phyloP scores from a whole-genome alignment of 2,113 vertebrate species.

The Saguinus imperator region DNA sequence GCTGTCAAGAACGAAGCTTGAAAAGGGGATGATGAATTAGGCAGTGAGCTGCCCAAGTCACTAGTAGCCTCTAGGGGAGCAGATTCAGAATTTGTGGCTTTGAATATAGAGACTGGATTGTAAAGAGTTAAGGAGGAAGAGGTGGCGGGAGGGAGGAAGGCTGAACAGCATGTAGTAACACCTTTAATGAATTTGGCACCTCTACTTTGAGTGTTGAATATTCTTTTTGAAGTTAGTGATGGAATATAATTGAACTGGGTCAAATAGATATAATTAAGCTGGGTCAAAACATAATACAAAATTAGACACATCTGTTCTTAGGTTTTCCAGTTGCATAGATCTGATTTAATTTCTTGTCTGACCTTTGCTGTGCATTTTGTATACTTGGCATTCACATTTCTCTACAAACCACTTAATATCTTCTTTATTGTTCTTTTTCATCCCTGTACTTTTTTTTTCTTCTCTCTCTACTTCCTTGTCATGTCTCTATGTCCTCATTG shows the following conservation, averaged over 20 bases:
- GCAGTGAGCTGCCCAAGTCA: not conserved
- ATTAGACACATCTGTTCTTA: constrained; percentile 69
- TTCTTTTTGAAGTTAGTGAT: constrained; percentile 72
- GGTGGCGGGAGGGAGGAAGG: not conserved
- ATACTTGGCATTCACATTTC: not conserved
- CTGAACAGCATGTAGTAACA: not conserved
- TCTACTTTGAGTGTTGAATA: constrained; percentile 26
- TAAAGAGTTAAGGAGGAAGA: constrained; percentile 52
- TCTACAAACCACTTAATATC: not conserved
- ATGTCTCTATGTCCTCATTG: not conserved
- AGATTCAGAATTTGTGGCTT: not conserved
- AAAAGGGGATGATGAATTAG: not conserved
- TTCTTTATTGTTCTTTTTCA: not conserved
- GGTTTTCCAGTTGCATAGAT: constrained; percentile 27
- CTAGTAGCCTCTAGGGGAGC: not conserved
- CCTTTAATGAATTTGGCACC: constrained; percentile 59
- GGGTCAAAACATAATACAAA: constrained; percentile 65
- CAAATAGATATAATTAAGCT: constrained; percentile 73
- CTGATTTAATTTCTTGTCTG: constrained; percentile 46
- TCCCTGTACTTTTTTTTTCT: not conserved
- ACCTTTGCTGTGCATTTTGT: constrained; percentile 17
- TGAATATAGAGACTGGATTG: not conserved
- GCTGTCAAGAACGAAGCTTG: not conserved
- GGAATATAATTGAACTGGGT: constrained; percentile 74
- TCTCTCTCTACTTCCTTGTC: not conserved